Evolutionary conservation across 64 coral and sea anemone species (phyloP).

Genomic region (Stichodactyla mertensii): DNA sequence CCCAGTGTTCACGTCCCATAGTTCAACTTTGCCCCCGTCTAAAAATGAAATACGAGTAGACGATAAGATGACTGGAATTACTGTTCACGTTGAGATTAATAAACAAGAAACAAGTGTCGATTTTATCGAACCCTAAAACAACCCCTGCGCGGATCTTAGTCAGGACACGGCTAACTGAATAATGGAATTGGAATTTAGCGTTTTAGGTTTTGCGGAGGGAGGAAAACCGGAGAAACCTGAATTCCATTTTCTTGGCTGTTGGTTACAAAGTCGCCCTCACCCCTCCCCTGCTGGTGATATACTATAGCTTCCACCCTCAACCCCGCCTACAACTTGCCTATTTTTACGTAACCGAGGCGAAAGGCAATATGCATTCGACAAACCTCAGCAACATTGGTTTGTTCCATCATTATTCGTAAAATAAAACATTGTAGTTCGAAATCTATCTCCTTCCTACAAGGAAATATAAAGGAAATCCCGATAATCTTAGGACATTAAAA

Average conservation of each 20-base stretch:
- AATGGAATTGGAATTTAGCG: too few species aligned
- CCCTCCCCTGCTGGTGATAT: neutral
- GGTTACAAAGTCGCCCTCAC: neutral
- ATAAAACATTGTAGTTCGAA: neutral
- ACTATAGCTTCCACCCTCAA: neutral
- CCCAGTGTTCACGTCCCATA: slow-evolving; percentile 86
- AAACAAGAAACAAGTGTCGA: too few species aligned
- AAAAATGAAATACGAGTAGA: neutral
- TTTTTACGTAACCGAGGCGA: neutral
- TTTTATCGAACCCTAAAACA: too few species aligned
- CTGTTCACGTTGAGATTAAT: too few species aligned
- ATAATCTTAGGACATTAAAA: too few species aligned
- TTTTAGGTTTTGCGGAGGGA: too few species aligned
- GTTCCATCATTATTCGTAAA: neutral
- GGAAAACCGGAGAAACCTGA: too few species aligned
- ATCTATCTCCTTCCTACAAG: neutral
- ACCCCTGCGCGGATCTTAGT: too few species aligned
- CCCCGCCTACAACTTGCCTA: neutral
- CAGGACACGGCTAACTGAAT: too few species aligned
- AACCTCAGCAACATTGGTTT: neutral
- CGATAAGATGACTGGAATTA: neutral
- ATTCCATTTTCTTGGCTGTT: too few species aligned
- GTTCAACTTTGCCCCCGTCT: slow-evolving; percentile 93
- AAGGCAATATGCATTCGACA: neutral
- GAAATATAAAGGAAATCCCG: too few species aligned